A percentile compares a stretch with the other conserved stretches of the same genome.
phyloP scores from a whole-genome alignment of 2,888 invertebrate genomes.

The Siphonodentalium dalli region DNA sequence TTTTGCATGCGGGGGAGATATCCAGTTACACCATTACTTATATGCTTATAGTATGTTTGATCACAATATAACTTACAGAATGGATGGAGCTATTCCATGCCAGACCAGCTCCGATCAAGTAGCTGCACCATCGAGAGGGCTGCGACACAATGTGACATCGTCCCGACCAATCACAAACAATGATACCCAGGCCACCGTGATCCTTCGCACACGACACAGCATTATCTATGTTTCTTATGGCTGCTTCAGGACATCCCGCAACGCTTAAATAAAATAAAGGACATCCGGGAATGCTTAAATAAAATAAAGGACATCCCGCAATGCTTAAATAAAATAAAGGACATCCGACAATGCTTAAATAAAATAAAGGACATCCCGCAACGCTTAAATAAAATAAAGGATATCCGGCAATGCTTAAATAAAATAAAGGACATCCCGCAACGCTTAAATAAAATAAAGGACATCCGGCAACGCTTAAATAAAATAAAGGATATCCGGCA shows the following conservation, averaged over 20 bases:
- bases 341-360: no score
- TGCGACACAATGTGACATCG: slow-evolving; percentile 71
- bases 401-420: no score
- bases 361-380: no score
- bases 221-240: slow-evolving; percentile 70
- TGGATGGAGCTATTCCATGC: slow-evolving; percentile 70
- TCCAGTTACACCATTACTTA: neutral
- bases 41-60: no score
- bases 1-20: no score
- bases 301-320: no score
- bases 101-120: slow-evolving; percentile 70
- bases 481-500: no score
- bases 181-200: slow-evolving; percentile 68
- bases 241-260: slow-evolving; percentile 72
- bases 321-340: no score
- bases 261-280: slow-evolving; percentile 59
- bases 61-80: slow-evolving; percentile 60
- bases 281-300: neutral
- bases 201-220: slow-evolving; percentile 69
- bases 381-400: no score
- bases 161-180: slow-evolving; percentile 72
- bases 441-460: no score
- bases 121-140: slow-evolving; percentile 71
- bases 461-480: no score
- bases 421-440: no score